Evolutionary conservation across 2,888 invertebrate species (phyloP), one percentile per base, ranked within the genome.

Genomic region (Sarcophaga caerulescens): DNA sequence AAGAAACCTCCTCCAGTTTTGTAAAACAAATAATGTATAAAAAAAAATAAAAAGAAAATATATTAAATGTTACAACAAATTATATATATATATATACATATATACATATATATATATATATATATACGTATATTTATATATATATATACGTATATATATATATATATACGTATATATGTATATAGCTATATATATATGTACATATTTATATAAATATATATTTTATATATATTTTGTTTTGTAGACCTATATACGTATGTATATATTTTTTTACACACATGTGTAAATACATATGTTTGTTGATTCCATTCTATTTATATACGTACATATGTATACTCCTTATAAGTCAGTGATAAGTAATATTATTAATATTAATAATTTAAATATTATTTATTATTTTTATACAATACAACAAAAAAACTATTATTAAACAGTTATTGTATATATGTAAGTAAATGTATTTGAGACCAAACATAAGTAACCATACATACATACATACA

Each of bases 121-220:
- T 35, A 6, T 65, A 63, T 45, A 12, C n/a, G n/a, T 57, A 44
- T 75, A 62, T 63, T 23, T 80, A 66, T 14, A 52, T 81, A 76
- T 19, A 6, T 65, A 63, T 11, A 62, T n/a, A 44, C 35, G 35
- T 44, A 44, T 66, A 17, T 25, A 1, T 35, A 35, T 6, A 35
- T 65, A 35, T 65, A n/a, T 65, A 35, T 65, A 3, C 25, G 14
- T n/a, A 66, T n/a, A 17, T 66, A 44, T n/a, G 4, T 44, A 44
- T 44, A 8, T 65, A n/a, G n/a, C 10, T n/a, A 17, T n/a, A 44
- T 44, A 44, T 11, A 23, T 25, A 23, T 63, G 14, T 63, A 23
- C 21, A 21, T 25, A 4, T 63, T 14, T 25, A 25, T 11, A 21
- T 25, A 6, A 21, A 35, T 6, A 6, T 35, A 35, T 35, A 35